Percentiles rank a stretch among this genome's conserved stretches.
These are phyloP conservation scores for Noctua janthina DNA, from an alignment of 2,888 invertebrate genomes.

Conservation along the genomic window DNA sequence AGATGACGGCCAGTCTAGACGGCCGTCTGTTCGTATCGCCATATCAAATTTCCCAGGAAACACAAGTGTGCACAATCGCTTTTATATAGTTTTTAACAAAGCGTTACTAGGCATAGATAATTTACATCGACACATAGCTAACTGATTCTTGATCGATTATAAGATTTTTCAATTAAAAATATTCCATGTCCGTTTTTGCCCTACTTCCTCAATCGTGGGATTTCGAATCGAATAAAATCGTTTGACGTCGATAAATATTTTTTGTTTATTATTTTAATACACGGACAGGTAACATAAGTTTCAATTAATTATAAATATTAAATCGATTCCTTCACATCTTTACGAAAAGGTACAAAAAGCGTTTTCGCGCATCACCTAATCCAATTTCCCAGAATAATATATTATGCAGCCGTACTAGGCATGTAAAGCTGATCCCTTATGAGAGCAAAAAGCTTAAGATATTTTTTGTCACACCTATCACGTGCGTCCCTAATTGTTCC, in stretches of 20 bases:
- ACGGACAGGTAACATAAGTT: conserved; percentile 41
- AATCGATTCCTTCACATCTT: conserved; percentile 45
- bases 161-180: conserved; percentile 15
- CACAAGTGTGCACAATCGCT: conserved; percentile 63
- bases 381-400: conserved; percentile 72
- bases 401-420: conserved; percentile 56
- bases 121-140: conserved; percentile 35
- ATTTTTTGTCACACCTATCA: conserved; percentile 84
- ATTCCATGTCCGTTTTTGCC: conserved; percentile 31
- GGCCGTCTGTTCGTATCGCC: conserved; percentile 48
- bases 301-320: conserved; percentile 59
- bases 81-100: conserved; percentile 59
- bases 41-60: conserved; percentile 69
- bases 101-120: conserved; percentile 58
- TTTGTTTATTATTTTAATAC: conserved; percentile 35
- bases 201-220: conserved; percentile 39
- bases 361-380: conserved; percentile 68
- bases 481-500: conserved; percentile 85
- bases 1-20: conserved; percentile 74
- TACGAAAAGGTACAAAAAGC: conserved; percentile 58
- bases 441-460: conserved; percentile 73
- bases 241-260: conserved; percentile 46
- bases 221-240: conserved; percentile 25
- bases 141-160: conserved; percentile 37
- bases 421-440: conserved; percentile 63